Evolutionary conservation across 1,140 invertebrate genomes (phyloP), one percentile per base, ranked within the genome.

Genomic region (Euura saliciscinereae): DNA sequence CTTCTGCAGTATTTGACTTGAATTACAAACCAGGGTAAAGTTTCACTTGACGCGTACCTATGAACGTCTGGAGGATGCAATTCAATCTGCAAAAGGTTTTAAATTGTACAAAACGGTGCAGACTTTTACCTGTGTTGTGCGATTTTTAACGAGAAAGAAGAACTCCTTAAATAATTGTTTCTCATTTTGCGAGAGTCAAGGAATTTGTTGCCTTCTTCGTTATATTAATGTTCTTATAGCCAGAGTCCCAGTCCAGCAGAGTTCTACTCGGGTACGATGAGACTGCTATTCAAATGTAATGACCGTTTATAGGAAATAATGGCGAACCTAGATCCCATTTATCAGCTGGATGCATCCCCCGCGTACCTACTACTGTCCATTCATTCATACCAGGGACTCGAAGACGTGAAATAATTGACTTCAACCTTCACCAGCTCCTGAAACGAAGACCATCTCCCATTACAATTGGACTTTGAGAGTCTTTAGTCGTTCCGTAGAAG

Each of bases 21-120:
- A 80, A 75, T 80, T 80, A 80, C 79, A 28, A 28, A 76, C 77
- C 78, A 79, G 79, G 79, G 75, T 79, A 78, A 79, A 77, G 78
- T 79, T 80, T 80, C 79, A 80, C 28, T 28, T 28, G 28, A 28
- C 28, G 28, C 28, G 28, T 28, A 28, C 0, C n/a, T n/a, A 28
- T 28, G 28, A 28, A 28, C 28, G 28, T 28, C 28, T 28, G 28
- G 28, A 28, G 28, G 28, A 28, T 28, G 28, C 28, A 28, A 28
- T 28, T 28, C 28, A 28, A 28, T 28, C 28, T 28, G 28, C 28
- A 28, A 28, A 28, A 28, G 1, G 28, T 28, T 28, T 28, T 28
- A 28, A 28, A 28, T 28, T 28, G 28, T 28, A 28, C 28, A 28
- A 28, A 28, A 28, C 28, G 28, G 1, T 28, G 28, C 28, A 28